Percentiles rank a stretch among this genome's conserved stretches.
Evolutionary conservation across 2,888 invertebrate genomes (phyloP).

Genomic region (Conomelus anceps): DNA sequence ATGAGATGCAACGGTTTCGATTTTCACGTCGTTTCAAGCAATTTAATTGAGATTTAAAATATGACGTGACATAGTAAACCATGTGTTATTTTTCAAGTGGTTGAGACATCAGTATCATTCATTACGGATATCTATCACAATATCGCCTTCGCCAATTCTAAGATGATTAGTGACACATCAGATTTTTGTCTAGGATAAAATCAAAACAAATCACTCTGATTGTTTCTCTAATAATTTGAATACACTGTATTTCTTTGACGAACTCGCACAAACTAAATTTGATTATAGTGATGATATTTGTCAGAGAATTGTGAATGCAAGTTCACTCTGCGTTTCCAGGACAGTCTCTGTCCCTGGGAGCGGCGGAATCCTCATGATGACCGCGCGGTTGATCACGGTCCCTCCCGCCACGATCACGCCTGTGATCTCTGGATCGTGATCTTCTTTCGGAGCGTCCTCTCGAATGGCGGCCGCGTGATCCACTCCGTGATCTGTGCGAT

Average conservation of each 20-base stretch:
- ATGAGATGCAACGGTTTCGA: too few relatives aligned
- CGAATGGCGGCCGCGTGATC: slow-evolving; percentile 31
- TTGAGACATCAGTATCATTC: too few relatives aligned
- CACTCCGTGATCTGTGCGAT: slow-evolving; percentile 36
- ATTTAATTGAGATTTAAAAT: too few relatives aligned
- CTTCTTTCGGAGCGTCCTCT: slow-evolving; percentile 34
- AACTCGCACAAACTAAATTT: not conserved
- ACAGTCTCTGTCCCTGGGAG: slow-evolving; percentile 15
- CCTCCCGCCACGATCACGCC: slow-evolving; percentile 27
- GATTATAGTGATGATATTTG: not conserved
- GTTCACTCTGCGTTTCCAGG: not conserved
- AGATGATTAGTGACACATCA: too few relatives aligned
- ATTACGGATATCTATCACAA: too few relatives aligned
- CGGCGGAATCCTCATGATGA: slow-evolving; percentile 13
- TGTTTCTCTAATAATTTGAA: too few relatives aligned
- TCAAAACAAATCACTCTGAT: too few relatives aligned
- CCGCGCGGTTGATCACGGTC: slow-evolving; percentile 27
- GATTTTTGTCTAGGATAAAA: too few relatives aligned
- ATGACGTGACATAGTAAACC: too few relatives aligned
- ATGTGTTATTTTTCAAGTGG: too few relatives aligned
- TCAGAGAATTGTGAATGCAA: not conserved
- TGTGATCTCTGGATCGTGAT: slow-evolving; percentile 36
- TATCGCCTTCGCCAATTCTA: too few relatives aligned
- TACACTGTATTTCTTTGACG: not conserved
- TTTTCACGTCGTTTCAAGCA: too few relatives aligned